These are phyloP conservation scores for Hartigia nigra DNA, from an alignment of 2,888 invertebrate species.

Conservation along the genomic window DNA sequence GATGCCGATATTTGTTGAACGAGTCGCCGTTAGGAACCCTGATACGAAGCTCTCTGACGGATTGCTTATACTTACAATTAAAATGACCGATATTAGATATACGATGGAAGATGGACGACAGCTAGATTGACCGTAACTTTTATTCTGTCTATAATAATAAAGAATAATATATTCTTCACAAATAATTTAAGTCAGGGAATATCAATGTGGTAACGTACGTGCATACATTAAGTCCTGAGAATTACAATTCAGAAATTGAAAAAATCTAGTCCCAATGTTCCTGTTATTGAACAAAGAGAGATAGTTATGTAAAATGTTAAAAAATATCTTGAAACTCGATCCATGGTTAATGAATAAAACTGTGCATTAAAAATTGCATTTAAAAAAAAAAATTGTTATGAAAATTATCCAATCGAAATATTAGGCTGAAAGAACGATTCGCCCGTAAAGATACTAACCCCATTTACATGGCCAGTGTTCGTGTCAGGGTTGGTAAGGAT, in stretches of 20 bases:
- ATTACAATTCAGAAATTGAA: neutral
- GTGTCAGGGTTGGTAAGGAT: neutral
- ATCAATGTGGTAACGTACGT: neutral
- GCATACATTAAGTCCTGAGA: neutral
- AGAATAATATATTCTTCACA: neutral
- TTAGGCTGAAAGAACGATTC: neutral
- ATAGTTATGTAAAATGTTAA: neutral
- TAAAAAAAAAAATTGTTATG: neutral
- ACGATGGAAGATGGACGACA: neutral
- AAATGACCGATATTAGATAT: neutral
- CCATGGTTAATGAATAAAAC: neutral
- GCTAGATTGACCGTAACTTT: neutral
- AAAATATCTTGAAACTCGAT: neutral
- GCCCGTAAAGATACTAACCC: neutral
- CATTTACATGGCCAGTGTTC: neutral
- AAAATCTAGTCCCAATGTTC: neutral
- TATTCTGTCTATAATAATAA: neutral
- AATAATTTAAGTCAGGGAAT: neutral
- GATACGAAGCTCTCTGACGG: neutral
- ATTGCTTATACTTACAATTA: neutral
- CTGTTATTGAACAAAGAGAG: neutral
- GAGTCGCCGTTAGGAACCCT: neutral
- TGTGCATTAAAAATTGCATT: too few relatives aligned
- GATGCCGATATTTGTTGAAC: constrained; percentile 47
- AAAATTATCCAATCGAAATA: neutral